These are phyloP conservation scores for Drosophila subsilvestris DNA, from an alignment of 2,888 invertebrate species.

Conservation along the genomic window DNA sequence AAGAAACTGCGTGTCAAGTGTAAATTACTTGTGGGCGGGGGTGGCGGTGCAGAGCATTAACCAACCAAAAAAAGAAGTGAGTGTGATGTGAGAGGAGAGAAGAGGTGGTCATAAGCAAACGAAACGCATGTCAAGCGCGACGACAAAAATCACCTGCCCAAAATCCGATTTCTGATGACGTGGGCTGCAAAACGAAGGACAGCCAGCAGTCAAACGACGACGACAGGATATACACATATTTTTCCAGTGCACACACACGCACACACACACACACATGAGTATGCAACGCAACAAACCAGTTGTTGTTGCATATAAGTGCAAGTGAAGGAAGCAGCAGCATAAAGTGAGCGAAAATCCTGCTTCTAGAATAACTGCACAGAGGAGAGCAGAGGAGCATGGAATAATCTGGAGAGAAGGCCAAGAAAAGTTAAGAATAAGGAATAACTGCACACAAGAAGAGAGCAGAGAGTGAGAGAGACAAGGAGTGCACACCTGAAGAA, in stretches of 20 bases:
- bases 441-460: background rate
- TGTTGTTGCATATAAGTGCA: slow-evolving; percentile 11
- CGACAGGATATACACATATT: slow-evolving; percentile 54
- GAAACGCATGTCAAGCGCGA: slow-evolving; percentile 22
- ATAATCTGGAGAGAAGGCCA: background rate
- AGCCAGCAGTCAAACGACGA: slow-evolving; percentile 60
- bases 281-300: slow-evolving; percentile 11
- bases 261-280: slow-evolving; percentile 3
- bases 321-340: slow-evolving; percentile 9
- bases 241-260: slow-evolving; percentile 68
- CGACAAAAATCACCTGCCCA: slow-evolving; percentile 42
- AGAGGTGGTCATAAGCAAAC: slow-evolving; percentile 12
- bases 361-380: slow-evolving; percentile 20
- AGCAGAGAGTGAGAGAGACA: slow-evolving; percentile 20
- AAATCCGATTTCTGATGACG: slow-evolving; percentile 66
- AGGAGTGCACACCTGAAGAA: slow-evolving; percentile 24
- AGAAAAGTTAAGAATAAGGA: slow-evolving; percentile 1
- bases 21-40: slow-evolving; percentile 24
- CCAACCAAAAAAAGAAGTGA: slow-evolving; percentile 2
- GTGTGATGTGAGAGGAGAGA: background rate
- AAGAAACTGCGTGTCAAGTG: slow-evolving; percentile 30
- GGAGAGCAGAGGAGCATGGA: slow-evolving; percentile 40
- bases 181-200: slow-evolving; percentile 69
- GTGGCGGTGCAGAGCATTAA: slow-evolving; percentile 27
- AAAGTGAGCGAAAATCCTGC: background rate